These are phyloP conservation scores for Onychomys torridus DNA, from an alignment of 2,797 vertebrate genomes.

Conservation along the genomic window DNA sequence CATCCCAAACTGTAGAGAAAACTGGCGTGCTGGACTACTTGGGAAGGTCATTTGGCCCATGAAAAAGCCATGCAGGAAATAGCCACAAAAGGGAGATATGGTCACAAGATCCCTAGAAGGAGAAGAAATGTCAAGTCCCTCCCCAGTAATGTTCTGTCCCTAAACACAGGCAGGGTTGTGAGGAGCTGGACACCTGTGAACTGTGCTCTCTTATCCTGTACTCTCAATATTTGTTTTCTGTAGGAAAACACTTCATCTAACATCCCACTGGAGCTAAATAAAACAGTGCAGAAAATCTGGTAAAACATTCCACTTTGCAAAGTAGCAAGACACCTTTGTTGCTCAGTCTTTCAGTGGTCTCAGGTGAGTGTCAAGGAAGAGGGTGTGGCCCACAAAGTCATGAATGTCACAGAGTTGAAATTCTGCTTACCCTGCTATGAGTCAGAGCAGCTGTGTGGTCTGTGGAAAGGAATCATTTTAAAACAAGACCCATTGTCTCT, in stretches of 20 bases:
- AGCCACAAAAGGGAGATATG: background rate
- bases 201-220: background rate
- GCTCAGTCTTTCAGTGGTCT: background rate
- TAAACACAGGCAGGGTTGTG: background rate
- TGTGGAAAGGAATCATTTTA: background rate
- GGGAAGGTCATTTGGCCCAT: no score
- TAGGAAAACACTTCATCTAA: background rate
- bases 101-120: background rate
- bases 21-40: no score
- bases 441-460: background rate
- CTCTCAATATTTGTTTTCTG: background rate
- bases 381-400: accelerated
- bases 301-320: background rate
- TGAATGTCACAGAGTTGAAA: accelerated
- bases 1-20: background rate
- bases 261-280: background rate
- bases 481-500: background rate
- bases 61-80: background rate
- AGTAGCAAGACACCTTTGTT: background rate
- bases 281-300: background rate
- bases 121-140: accelerated
- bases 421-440: background rate
- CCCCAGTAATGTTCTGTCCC: accelerated
- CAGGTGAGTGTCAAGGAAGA: background rate
- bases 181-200: background rate